phyloP scores from a whole-genome alignment of 1,140 invertebrate genomes.

The Euura lappo region DNA sequence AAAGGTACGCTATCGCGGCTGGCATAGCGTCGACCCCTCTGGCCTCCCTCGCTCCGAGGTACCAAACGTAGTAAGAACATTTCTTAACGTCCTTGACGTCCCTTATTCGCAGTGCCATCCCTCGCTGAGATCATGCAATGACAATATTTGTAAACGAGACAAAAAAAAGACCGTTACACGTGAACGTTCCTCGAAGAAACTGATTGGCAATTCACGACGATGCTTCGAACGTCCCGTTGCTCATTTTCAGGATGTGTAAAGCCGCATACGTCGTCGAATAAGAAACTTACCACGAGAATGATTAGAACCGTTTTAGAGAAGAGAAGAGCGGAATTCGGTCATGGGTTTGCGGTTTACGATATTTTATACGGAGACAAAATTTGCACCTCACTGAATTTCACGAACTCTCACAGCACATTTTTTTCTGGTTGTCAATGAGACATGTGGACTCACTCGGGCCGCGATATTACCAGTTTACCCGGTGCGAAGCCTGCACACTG shows the following conservation, averaged over 20 bases:
- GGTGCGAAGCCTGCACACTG: conserved; percentile 23
- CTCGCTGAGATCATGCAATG: conserved; percentile 31
- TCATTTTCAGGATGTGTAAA: too few species aligned
- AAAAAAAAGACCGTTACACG: too few species aligned
- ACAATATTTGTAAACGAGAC: neutral
- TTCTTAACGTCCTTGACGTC: conserved; percentile 89
- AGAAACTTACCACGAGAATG: too few species aligned
- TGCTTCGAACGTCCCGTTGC: neutral
- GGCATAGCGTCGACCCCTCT: conserved; percentile 76
- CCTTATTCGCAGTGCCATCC: conserved; percentile 64
- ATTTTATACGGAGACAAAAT: neutral
- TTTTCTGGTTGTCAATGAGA: too few species aligned
- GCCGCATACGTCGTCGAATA: too few species aligned
- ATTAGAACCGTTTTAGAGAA: too few species aligned
- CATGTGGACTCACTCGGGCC: too few species aligned
- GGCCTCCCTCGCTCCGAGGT: conserved; percentile 94
- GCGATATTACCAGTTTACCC: too few species aligned
- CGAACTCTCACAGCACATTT: too few species aligned
- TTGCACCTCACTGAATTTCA: too few species aligned
- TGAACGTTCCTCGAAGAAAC: neutral
- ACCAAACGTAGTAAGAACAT: conserved; percentile 97
- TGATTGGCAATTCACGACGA: neutral
- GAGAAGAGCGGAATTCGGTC: neutral
- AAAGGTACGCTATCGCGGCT: conserved; percentile 83
- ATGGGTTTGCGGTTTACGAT: conserved; percentile 27